Evolutionary conservation across 1,140 invertebrate genomes (phyloP).

Genomic region (Sesamia nonagrioides): DNA sequence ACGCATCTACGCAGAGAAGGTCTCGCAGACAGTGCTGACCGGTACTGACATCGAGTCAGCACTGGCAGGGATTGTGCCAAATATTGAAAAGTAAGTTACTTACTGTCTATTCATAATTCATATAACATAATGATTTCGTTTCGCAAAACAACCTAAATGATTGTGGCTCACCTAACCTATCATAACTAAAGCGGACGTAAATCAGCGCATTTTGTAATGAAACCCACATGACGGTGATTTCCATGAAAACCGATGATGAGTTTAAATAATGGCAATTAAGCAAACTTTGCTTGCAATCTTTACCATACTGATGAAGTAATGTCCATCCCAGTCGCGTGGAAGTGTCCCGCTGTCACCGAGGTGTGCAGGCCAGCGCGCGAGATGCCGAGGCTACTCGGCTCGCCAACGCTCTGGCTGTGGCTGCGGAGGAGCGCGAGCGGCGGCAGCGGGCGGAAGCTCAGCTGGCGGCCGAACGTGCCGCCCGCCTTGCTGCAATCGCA

Average conservation of each 20-base stretch:
- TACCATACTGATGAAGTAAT: neutral
- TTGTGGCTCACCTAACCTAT: neutral
- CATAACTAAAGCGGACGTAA: neutral
- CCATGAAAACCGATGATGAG: too few species aligned
- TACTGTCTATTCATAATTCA: neutral
- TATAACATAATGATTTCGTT: neutral
- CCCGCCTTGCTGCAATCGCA: conserved; percentile 91
- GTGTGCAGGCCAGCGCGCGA: conserved; percentile 91
- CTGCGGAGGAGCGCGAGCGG: conserved; percentile 71
- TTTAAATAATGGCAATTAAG: too few species aligned
- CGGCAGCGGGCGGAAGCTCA: conserved; percentile 84
- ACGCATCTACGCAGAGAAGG: conserved; percentile 93
- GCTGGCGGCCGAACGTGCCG: conserved; percentile 90
- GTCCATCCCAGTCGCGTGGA: conserved; percentile 66
- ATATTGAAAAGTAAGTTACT: conserved; percentile 76
- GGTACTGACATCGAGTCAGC: conserved; percentile 91
- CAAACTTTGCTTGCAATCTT: too few species aligned
- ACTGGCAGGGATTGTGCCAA: conserved; percentile 89
- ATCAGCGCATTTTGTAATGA: neutral
- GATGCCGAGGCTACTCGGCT: conserved; percentile 89
- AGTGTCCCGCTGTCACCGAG: conserved; percentile 80
- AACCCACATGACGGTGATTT: too few species aligned
- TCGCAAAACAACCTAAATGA: conserved; percentile 10
- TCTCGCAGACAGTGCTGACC: conserved; percentile 92
- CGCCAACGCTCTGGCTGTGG: conserved; percentile 86